phyloP scores from a whole-genome alignment of 2,113 vertebrate species.

The Polypterus senegalus region DNA sequence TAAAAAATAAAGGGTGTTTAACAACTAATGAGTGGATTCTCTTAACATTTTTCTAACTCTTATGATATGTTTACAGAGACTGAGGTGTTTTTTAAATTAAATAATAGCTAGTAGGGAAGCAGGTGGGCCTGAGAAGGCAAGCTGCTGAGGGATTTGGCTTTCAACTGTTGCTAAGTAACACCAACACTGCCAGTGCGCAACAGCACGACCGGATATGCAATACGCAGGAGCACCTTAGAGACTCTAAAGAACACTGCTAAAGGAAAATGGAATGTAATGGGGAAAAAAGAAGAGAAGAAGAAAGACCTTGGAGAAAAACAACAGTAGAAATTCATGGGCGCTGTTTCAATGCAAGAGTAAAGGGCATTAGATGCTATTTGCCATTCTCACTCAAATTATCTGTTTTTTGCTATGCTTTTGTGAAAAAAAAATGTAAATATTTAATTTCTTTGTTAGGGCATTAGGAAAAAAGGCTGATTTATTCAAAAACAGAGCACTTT shows the following conservation, averaged over 20 bases:
- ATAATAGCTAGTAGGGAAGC: constrained; percentile 31
- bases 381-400: too few relatives aligned
- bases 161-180: constrained; percentile 30
- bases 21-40: too few relatives aligned
- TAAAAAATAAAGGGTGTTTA: too few relatives aligned
- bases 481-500: too few relatives aligned
- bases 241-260: constrained; percentile 15
- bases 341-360: background rate
- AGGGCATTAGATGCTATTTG: background rate
- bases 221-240: constrained; percentile 32
- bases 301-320: background rate
- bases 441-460: too few relatives aligned
- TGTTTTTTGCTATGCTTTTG: too few relatives aligned
- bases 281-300: constrained; percentile 4
- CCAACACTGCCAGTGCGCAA: constrained; percentile 23
- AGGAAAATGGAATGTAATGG: constrained; percentile 22
- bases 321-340: background rate
- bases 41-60: too few relatives aligned
- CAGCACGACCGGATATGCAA: constrained; percentile 21
- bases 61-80: constrained; percentile 10
- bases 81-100: constrained; percentile 36
- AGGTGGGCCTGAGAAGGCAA: constrained; percentile 28
- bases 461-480: too few relatives aligned
- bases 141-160: constrained; percentile 39
- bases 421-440: too few relatives aligned